A percentile compares a stretch with the other conserved stretches of the same genome.
Conservation (phyloP, 1,140 invertebrate species). For the Dreissena polymorpha region DNA sequence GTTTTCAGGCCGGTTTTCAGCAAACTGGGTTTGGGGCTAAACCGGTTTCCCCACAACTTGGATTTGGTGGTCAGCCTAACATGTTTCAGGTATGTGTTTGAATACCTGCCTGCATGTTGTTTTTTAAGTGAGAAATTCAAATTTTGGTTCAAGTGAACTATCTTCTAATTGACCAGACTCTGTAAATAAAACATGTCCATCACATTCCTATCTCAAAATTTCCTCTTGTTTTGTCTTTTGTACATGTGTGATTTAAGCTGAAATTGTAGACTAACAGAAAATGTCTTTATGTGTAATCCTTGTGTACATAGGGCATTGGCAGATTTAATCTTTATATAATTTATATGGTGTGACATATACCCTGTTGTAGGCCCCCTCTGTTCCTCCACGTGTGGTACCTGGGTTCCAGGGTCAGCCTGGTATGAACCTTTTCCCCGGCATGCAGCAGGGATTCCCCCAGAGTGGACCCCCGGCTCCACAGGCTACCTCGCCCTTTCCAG, state of each 20-base stretch:
- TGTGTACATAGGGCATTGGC: too few relatives aligned
- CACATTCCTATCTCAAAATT: too few relatives aligned
- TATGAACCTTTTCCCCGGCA: conserved; percentile 40
- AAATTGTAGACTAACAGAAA: too few relatives aligned
- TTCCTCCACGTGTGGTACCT: conserved; percentile 23
- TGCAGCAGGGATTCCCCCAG: conserved; percentile 7
- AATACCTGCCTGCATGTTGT: background rate
- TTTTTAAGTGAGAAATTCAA: too few relatives aligned
- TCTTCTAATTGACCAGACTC: too few relatives aligned
- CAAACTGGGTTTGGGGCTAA: conserved; percentile 17
- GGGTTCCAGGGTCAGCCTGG: conserved; percentile 25
- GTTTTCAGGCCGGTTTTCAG: background rate
- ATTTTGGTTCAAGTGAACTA: too few relatives aligned
- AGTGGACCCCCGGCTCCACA: background rate
- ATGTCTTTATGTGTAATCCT: too few relatives aligned
- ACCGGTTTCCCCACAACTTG: background rate
- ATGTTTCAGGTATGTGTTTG: conserved; percentile 31
- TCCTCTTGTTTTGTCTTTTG: too few relatives aligned
- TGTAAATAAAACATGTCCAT: too few relatives aligned
- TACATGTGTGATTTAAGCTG: too few relatives aligned
- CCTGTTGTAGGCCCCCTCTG: background rate
- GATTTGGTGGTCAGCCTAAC: conserved; percentile 23
- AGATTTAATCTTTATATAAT: too few relatives aligned
- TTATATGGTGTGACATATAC: too few relatives aligned
- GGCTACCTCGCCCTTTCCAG: conserved; percentile 4